Conservation (phyloP, 2,113 vertebrate species). For the Climacteris rufus region DNA sequence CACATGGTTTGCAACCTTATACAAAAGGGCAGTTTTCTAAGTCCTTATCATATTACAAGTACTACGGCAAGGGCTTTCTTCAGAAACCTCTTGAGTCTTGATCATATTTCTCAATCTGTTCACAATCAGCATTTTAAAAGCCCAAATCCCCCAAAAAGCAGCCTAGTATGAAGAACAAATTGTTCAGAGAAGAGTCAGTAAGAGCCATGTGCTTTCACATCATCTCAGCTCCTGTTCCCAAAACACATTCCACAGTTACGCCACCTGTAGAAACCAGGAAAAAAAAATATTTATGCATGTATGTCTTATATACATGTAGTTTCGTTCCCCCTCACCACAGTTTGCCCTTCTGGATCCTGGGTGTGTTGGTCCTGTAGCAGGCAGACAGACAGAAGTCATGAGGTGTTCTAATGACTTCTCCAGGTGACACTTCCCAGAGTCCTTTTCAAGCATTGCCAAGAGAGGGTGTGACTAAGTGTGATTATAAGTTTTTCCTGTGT, state of each 20-base stretch:
- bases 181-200: background rate
- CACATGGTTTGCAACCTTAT: conserved; percentile 54
- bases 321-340: background rate
- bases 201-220: background rate
- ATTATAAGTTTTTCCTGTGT: background rate
- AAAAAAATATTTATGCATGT: background rate
- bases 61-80: background rate
- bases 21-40: conserved; percentile 46
- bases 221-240: background rate
- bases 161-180: background rate
- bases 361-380: background rate
- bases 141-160: conserved; percentile 8
- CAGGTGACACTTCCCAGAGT: conserved; percentile 17
- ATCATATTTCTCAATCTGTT: background rate
- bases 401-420: background rate
- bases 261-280: background rate
- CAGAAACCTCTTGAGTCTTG: background rate
- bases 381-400: background rate
- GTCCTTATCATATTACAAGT: conserved; percentile 19
- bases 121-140: background rate
- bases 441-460: conserved; percentile 36
- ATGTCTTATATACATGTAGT: background rate
- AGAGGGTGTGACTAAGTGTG: background rate
- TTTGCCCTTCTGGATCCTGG: background rate
- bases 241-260: background rate